Percentiles rank a stretch among this genome's conserved stretches.
These are phyloP conservation scores for Prenolepis imparis DNA, from an alignment of 2,888 invertebrate genomes.

Conservation along the genomic window DNA sequence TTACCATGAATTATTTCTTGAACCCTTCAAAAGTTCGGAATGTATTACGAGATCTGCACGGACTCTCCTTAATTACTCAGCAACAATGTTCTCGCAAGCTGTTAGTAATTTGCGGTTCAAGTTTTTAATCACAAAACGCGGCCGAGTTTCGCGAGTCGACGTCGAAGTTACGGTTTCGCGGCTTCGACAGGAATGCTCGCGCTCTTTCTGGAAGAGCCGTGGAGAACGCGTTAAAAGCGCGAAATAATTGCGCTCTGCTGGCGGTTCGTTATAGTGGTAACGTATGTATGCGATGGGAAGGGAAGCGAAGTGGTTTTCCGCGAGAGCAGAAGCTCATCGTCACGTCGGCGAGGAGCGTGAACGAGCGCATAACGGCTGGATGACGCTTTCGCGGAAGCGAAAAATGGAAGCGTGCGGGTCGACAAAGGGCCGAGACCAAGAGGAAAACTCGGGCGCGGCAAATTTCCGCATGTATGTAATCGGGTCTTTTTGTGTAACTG, in stretches of 20 bases:
- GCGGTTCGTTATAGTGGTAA: slow-evolving; percentile 31
- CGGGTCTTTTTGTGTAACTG: slow-evolving; percentile 30
- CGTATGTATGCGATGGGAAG: slow-evolving; percentile 8
- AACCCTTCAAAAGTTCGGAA: not conserved
- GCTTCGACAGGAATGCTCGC: slow-evolving; percentile 4
- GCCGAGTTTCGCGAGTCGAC: slow-evolving; percentile 12
- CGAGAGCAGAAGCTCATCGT: slow-evolving; percentile 48
- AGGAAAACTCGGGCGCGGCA: slow-evolving; percentile 25
- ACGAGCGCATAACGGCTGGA: slow-evolving; percentile 49
- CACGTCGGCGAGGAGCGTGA: slow-evolving; percentile 47
- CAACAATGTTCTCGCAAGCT: not conserved
- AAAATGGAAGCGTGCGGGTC: slow-evolving; percentile 41
- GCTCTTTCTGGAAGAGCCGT: not conserved
- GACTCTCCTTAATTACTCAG: slow-evolving; percentile 16
- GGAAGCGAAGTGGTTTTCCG: slow-evolving; percentile 40
- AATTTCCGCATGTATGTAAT: slow-evolving; percentile 28
- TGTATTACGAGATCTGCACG: not conserved
- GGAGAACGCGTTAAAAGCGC: slow-evolving; percentile 33
- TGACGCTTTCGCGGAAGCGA: slow-evolving; percentile 45
- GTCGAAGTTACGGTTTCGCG: slow-evolving; percentile 21
- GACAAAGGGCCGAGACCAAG: slow-evolving; percentile 39
- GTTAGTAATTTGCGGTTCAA: slow-evolving; percentile 8
- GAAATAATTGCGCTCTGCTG: slow-evolving; percentile 40
- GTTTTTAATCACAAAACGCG: slow-evolving; percentile 17
- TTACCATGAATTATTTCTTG: not conserved